Base-by-base conservation (phyloP, 2,888 invertebrate species). In the Andrena bucephala region DNA sequence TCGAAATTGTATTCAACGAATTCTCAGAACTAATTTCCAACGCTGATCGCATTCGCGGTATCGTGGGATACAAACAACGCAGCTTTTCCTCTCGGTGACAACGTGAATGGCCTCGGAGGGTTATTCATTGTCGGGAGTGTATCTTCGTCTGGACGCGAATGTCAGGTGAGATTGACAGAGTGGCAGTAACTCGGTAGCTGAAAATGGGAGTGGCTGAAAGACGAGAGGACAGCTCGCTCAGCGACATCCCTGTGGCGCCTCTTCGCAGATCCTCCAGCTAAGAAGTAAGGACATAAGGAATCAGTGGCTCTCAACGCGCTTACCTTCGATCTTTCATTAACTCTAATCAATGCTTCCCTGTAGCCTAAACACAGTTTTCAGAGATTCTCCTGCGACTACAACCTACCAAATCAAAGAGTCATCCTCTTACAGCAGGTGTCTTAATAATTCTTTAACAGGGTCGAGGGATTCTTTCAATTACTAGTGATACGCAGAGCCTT, bases 161-260 rank as follows among this genome's bases (percentile, higher is more conserved):
- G 85, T 83, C 81, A 81, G 74, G 81, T 54, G 60, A 80, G 86
- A 88, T 87, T 88, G 88, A 88, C 84, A 85, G 87, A 87, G 85
- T 87, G 86, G 87, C 85, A 83, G 86, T 90, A 90, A 89, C 90
- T 87, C 86, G 89, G 92, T 91, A 91, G 91, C 90, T 88, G 89
- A 89, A 90, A 88, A 89, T 89, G 89, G 92, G 90, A 91, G 91
- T 91, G 91, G 91, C 87, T 87, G 89, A 85, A 85, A 91, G 90
- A 92, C 90, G 88, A 89, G 90, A 89, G 89, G 89, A 90, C 85
- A 91, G 83, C 87, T 89, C 87, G 85, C 81, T 83, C 88, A 86
- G 88, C 89, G 90, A 92, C 89, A 89, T 90, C 90, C 87, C 87
- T 81, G 88, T 88, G 89, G 88, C 87, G 89, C 87, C 89, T 89